phyloP scores from a whole-genome alignment of 2,888 invertebrate genomes.

The Cactoblastis cactorum region DNA sequence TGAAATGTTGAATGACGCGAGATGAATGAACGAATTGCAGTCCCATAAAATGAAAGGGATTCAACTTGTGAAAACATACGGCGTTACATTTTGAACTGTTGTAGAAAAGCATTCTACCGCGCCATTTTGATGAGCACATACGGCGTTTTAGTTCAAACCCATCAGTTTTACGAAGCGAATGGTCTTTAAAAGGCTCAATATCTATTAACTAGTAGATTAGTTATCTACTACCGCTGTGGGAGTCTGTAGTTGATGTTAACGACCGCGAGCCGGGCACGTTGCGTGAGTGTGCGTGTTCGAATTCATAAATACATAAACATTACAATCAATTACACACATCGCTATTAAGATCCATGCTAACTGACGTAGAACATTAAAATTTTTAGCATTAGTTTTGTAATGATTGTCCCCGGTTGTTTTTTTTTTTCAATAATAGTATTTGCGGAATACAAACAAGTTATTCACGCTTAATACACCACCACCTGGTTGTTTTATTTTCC shows the following conservation, averaged over 20 bases:
- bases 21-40: too few species aligned
- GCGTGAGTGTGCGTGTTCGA: not conserved
- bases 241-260: conserved; percentile 41
- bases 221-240: conserved; percentile 43
- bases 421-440: not conserved
- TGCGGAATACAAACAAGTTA: not conserved
- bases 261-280: conserved; percentile 40
- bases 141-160: too few species aligned
- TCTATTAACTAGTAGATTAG: not conserved
- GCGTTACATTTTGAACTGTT: too few species aligned
- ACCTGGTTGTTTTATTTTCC: not conserved
- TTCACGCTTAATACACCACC: too few species aligned
- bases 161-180: not conserved
- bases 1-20: too few species aligned
- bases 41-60: too few species aligned
- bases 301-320: not conserved
- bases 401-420: not conserved
- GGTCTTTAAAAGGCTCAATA: not conserved
- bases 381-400: too few species aligned
- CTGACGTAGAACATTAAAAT: not conserved
- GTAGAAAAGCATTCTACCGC: too few species aligned
- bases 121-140: too few species aligned
- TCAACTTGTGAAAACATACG: too few species aligned
- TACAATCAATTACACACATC: not conserved
- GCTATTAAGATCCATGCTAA: not conserved